A percentile compares a stretch with the other conserved stretches of the same genome.
These are phyloP conservation scores for Arion vulgaris DNA, from an alignment of 1,140 invertebrate species.

Conservation along the genomic window DNA sequence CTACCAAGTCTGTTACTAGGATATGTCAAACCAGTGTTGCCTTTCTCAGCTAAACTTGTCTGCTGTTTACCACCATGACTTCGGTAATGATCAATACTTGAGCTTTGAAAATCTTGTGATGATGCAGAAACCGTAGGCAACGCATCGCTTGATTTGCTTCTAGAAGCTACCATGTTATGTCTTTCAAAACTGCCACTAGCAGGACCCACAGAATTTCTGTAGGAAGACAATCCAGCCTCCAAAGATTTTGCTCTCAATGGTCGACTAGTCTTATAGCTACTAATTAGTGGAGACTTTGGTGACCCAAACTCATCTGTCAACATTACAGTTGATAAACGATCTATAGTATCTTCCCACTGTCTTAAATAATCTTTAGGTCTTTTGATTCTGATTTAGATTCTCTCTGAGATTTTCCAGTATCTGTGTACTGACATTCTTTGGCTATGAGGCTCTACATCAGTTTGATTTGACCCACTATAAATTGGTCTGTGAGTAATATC, in stretches of 20 bases:
- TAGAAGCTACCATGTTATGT: neutral
- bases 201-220: no score
- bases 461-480: neutral
- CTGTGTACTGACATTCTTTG: neutral
- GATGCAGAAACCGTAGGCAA: neutral
- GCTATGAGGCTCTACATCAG: neutral
- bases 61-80: neutral
- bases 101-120: neutral
- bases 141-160: neutral
- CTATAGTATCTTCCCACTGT: constrained; percentile 50
- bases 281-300: constrained; percentile 12
- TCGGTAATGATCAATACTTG: neutral
- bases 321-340: constrained; percentile 34
- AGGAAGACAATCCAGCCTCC: neutral
- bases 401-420: constrained; percentile 7
- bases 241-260: constrained; percentile 12
- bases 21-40: neutral
- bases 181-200: neutral
- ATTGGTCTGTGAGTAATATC: neutral
- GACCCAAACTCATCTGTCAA: constrained; percentile 18
- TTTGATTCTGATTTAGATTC: constrained; percentile 38
- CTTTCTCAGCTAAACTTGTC: neutral
- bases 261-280: neutral
- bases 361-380: constrained; percentile 47
- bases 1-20: neutral